Evolutionary conservation across 2,888 invertebrate genomes (phyloP).

Genomic region (Drosophila niveifrons): DNA sequence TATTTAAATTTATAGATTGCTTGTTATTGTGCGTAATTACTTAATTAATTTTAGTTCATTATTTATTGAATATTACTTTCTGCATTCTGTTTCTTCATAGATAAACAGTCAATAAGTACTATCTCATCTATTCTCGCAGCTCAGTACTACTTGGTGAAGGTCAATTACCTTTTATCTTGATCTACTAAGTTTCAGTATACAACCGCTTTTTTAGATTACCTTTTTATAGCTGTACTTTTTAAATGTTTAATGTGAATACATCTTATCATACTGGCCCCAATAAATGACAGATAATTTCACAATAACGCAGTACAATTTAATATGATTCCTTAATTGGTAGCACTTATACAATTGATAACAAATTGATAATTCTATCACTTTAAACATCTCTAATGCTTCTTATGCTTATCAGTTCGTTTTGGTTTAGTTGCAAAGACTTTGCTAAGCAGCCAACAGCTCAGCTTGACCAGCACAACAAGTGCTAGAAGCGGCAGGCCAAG

Average conservation of each 20-base stretch:
- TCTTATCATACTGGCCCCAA: not conserved
- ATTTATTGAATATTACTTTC: no score
- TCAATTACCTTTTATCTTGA: not conserved
- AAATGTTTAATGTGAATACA: not conserved
- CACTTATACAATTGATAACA: not conserved
- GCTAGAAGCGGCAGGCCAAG: constrained; percentile 42
- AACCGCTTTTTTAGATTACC: no score
- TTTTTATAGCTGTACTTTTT: not conserved
- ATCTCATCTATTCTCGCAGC: not conserved
- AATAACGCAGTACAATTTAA: not conserved
- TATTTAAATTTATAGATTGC: no score
- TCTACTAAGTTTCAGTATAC: no score
- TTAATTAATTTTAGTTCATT: no score
- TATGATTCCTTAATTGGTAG: not conserved
- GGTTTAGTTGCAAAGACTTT: constrained; percentile 9
- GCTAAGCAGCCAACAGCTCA: constrained; percentile 15
- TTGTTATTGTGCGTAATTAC: no score
- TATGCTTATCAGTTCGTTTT: constrained; percentile 36
- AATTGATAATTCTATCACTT: not conserved
- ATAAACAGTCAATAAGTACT: not conserved
- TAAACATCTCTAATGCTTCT: constrained; percentile 16
- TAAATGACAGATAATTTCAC: not conserved
- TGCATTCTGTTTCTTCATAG: no score
- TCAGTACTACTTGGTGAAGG: not conserved
- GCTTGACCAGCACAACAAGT: constrained; percentile 2